Conservation (phyloP, 1,140 invertebrate genomes). For the Drosophila lacertosa region DNA sequence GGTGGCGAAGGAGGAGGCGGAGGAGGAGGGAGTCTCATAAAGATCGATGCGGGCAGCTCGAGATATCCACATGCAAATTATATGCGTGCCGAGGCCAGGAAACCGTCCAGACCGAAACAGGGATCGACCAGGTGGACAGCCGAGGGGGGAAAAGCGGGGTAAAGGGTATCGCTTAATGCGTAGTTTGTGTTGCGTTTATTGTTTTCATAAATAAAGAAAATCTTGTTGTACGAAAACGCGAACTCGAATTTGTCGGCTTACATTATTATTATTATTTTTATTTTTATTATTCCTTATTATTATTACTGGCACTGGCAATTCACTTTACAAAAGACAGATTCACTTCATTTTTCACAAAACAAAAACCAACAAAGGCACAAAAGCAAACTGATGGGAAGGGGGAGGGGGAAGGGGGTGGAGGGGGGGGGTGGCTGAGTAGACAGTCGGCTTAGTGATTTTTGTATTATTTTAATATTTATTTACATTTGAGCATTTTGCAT, state of each 20-base stretch:
- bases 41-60: slow-evolving; percentile 45
- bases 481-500: slow-evolving; percentile 82
- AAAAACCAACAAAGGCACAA: slow-evolving; percentile 52
- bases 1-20: slow-evolving; percentile 1
- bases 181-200: slow-evolving; percentile 79
- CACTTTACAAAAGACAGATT: slow-evolving; percentile 74
- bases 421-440: slow-evolving; percentile 31
- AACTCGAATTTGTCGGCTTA: slow-evolving; percentile 70
- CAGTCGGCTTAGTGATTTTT: slow-evolving; percentile 61
- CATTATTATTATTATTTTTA: slow-evolving; percentile 74
- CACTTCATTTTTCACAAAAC: slow-evolving; percentile 75
- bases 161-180: slow-evolving; percentile 55
- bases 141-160: too few relatives aligned
- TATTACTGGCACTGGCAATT: slow-evolving; percentile 58
- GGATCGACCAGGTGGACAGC: too few relatives aligned
- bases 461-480: slow-evolving; percentile 83
- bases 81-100: slow-evolving; percentile 73
- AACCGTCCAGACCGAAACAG: slow-evolving; percentile 37
- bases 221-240: slow-evolving; percentile 17
- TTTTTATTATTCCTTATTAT: slow-evolving; percentile 56
- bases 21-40: slow-evolving; percentile 35
- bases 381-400: neutral
- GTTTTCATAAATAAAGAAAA: slow-evolving; percentile 78
- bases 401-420: slow-evolving; percentile 37
- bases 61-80: slow-evolving; percentile 79